Percentiles rank a stretch among this genome's conserved stretches.
Conservation (phyloP, 2,797 vertebrate species). For the Cygnus olor region DNA sequence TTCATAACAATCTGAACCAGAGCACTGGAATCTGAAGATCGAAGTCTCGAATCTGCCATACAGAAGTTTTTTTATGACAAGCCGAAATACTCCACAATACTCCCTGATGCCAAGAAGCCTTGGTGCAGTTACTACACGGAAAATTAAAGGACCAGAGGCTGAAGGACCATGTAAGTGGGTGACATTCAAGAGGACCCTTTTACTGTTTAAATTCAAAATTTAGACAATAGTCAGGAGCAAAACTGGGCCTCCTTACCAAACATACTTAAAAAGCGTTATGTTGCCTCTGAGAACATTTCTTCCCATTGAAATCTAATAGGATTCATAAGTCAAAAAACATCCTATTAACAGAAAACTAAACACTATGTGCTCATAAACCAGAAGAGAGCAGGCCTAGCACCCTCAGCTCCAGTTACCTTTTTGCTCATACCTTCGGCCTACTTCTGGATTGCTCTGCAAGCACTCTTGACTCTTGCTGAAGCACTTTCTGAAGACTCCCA, state of each 20-base stretch:
- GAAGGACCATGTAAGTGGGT: neutral
- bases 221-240: neutral
- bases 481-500: neutral
- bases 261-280: neutral
- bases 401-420: neutral
- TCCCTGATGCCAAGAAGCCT: neutral
- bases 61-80: accelerated
- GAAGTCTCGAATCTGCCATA: neutral
- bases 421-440: neutral
- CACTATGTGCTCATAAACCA: neutral
- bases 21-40: neutral
- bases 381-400: neutral
- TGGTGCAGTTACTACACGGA: neutral
- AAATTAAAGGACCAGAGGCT: neutral
- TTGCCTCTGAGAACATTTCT: neutral
- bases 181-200: neutral
- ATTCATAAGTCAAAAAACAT: neutral
- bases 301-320: neutral
- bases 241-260: neutral
- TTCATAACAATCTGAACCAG: neutral
- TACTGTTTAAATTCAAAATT: neutral
- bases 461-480: too few relatives aligned
- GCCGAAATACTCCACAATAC: neutral
- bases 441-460: neutral
- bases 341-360: neutral